phyloP scores from a whole-genome alignment of 2,888 invertebrate species.

The Stenodema calcarata region DNA sequence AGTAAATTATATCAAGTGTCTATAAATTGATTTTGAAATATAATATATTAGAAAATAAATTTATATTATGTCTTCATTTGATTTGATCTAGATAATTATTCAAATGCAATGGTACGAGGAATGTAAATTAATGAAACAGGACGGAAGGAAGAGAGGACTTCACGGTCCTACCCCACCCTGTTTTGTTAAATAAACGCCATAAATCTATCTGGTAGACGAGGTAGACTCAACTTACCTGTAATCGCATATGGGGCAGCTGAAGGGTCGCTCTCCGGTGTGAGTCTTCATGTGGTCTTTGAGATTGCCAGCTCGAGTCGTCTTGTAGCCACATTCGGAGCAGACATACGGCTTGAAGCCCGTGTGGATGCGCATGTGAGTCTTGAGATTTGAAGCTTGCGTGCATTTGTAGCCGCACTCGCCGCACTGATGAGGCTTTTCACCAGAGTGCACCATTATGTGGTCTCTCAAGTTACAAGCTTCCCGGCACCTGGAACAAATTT shows the following conservation, averaged over 20 bases:
- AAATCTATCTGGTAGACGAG: too few species aligned
- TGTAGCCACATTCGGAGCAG: slow-evolving; percentile 37
- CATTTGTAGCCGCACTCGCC: slow-evolving; percentile 39
- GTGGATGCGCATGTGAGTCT: slow-evolving; percentile 47
- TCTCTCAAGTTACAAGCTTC: slow-evolving; percentile 33
- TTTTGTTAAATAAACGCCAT: too few species aligned
- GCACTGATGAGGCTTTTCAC: slow-evolving; percentile 44
- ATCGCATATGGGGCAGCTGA: slow-evolving; percentile 31
- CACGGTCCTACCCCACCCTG: too few species aligned
- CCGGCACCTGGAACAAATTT: slow-evolving; percentile 13
- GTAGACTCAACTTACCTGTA: slow-evolving; percentile 3
- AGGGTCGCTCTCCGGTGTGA: slow-evolving; percentile 48
- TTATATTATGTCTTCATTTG: too few species aligned
- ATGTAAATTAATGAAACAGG: too few species aligned
- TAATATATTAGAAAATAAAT: too few species aligned
- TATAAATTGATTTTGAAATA: too few species aligned
- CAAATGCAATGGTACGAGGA: too few species aligned
- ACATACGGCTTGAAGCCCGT: slow-evolving; percentile 47
- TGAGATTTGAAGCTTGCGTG: slow-evolving; percentile 42
- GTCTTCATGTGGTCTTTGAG: slow-evolving; percentile 47
- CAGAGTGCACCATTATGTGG: slow-evolving; percentile 46
- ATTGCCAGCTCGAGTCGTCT: slow-evolving; percentile 40
- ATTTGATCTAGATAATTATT: too few species aligned
- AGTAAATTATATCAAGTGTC: too few species aligned
- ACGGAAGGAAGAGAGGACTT: too few species aligned